Evolutionary conservation across 64 coral and sea anemone species (phyloP).

Genomic region (Porites lutea): DNA sequence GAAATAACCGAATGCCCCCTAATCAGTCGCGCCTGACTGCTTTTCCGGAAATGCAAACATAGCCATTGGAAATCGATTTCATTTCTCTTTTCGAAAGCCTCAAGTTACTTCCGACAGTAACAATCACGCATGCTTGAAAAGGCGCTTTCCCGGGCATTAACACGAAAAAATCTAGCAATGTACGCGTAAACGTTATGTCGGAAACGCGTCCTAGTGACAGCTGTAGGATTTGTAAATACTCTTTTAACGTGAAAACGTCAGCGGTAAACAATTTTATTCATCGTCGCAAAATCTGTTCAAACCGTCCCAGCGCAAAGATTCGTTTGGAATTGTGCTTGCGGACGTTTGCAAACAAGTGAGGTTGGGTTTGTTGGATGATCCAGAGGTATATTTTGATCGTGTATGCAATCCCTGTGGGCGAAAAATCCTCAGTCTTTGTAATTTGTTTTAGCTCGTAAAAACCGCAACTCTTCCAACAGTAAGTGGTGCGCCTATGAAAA

Average conservation of each 20-base stretch:
- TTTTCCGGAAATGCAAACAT: no score
- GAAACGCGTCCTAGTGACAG: background rate
- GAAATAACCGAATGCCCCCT: background rate
- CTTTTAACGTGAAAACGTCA: no score
- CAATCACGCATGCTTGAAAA: conserved; percentile 3
- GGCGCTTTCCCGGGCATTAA: no score
- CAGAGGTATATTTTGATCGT: background rate
- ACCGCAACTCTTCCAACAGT: background rate
- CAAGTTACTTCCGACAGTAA: background rate
- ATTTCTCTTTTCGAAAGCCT: background rate
- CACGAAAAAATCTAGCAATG: no score
- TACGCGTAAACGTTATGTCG: background rate
- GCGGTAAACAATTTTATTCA: background rate
- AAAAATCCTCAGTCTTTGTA: background rate
- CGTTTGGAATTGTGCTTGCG: conserved; percentile 16
- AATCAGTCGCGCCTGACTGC: no score
- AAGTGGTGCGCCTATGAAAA: background rate
- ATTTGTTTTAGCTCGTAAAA: background rate
- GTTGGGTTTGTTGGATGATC: background rate
- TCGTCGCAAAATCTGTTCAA: conserved; percentile 29
- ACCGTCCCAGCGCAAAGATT: conserved; percentile 32
- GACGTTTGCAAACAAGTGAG: conserved; percentile 12
- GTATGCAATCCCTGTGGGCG: conserved; percentile 38
- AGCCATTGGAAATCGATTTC: no score
- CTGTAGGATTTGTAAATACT: no score